phyloP scores from a whole-genome alignment of 1,140 invertebrate species.

The Lucilia cuprina region DNA sequence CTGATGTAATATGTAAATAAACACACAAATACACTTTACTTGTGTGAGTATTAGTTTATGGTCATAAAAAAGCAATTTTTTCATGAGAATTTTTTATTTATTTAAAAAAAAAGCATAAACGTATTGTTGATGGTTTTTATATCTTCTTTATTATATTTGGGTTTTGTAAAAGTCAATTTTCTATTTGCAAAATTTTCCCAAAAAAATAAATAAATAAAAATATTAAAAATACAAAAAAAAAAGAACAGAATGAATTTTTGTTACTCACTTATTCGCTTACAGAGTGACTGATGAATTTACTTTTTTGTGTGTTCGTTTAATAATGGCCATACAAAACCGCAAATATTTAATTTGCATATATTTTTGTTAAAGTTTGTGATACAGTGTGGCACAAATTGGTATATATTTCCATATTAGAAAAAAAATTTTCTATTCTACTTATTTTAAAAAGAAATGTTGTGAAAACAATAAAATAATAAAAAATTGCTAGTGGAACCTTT shows the following conservation, averaged over 20 bases:
- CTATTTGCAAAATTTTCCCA: conserved; percentile 16
- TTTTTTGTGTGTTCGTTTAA: not conserved
- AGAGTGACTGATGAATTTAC: not conserved
- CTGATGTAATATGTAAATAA: not conserved
- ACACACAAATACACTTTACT: not conserved
- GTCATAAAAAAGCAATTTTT: conserved; percentile 15
- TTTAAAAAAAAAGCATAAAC: not conserved
- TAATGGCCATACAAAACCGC: conserved; percentile 35
- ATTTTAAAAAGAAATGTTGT: no score
- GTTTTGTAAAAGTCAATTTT: conserved; percentile 26
- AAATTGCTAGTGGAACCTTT: no score
- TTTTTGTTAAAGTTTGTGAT: not conserved
- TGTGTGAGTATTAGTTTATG: not conserved
- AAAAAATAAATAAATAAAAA: not conserved
- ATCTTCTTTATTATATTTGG: conserved; percentile 25
- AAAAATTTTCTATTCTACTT: no score
- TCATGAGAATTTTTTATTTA: not conserved
- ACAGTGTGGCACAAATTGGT: not conserved
- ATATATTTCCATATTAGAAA: no score
- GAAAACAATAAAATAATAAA: no score
- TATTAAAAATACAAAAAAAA: not conserved
- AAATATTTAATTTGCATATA: conserved; percentile 41
- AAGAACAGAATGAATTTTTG: not conserved
- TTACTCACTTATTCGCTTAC: not conserved
- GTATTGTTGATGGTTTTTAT: conserved; percentile 6